These are phyloP conservation scores for Macropis europaea DNA, from an alignment of 2,888 invertebrate species.

Conservation along the genomic window DNA sequence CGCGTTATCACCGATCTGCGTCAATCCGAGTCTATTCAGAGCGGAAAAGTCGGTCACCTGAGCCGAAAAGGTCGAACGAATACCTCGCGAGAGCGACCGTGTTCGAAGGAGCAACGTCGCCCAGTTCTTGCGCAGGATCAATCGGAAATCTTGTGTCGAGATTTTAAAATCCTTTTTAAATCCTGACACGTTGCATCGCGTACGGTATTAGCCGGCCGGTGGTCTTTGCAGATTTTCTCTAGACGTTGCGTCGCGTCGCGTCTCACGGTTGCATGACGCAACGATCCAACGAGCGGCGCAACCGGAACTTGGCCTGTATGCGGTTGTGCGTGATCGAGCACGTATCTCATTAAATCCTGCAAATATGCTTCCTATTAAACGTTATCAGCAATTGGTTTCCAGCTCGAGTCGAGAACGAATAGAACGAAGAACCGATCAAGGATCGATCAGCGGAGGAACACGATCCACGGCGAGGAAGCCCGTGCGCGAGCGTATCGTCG, in stretches of 20 bases:
- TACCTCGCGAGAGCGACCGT: conserved; percentile 12
- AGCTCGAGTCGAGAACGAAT: not conserved
- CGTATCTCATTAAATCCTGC: no score
- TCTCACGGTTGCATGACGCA: conserved; percentile 8
- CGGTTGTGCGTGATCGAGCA: not conserved
- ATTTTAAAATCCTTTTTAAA: no score
- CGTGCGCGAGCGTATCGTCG: conserved; percentile 26
- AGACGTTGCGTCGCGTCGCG: not conserved
- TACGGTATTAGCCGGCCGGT: not conserved
- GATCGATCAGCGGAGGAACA: conserved; percentile 17
- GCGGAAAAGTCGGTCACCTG: conserved; percentile 2
- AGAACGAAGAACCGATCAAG: not conserved
- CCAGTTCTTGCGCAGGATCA: conserved; percentile 6
- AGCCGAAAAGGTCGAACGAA: not conserved
- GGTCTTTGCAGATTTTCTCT: conserved; percentile 8
- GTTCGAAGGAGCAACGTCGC: conserved; percentile 15
- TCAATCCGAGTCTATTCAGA: not conserved
- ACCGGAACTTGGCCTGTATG: not conserved
- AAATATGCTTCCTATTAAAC: no score
- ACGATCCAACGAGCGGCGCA: not conserved
- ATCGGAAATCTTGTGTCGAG: no score
- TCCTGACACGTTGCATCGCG: conserved; percentile 16
- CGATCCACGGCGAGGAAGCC: conserved; percentile 22
- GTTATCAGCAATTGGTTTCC: no score
- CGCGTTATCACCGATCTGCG: no score